Base-by-base conservation (phyloP, 2,888 invertebrate species). In the Linyphia triangularis region DNA sequence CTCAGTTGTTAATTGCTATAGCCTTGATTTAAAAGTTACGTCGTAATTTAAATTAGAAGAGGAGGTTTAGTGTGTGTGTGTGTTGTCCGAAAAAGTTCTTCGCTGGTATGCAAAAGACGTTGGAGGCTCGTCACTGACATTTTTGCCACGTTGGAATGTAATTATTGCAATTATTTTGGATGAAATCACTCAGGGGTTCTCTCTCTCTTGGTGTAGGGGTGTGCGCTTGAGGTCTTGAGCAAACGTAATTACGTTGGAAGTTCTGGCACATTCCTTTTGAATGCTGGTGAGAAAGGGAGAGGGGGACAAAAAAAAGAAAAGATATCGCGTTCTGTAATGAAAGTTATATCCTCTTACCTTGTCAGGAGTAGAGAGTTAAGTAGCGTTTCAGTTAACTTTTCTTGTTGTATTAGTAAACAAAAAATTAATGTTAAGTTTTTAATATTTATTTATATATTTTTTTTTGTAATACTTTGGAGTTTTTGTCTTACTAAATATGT, bases 121-220 rank as follows among this genome's bases (percentile, higher is more conserved):
- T 43, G 28, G 67, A 26, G 22, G 16, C 30, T 30, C 22, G 59
- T 63, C 67, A 81, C 51, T 67, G 81, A 88, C 86, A 88, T 81
- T 88, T 88, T 88, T 81, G 63, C 70, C 40, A 28, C 28, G 16
- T 26, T 61, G 86, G 86, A 88, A 88, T 88, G 86, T 75, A 88
- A 88, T 88, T 82, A 88, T 88, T 88, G 86, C 86, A 88, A 88
- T 88, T 88, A 88, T 88, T 88, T n/a, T 88, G 86, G 86, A 67
- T 88, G 86, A 82, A 88, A 88, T 88, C 86, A 88, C 86, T 88
- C 86, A 88, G 65, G 79, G 22, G 26, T 40, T 51, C 33, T 73
- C 63, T 30, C 65, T 57, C 78, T 22, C 51, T 19, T 30, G 30
- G 33, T n/a, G 33, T 33, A 9, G 33, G 33, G 33, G 33, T 33